Evolutionary conservation across 2,797 vertebrate genomes (phyloP).

Genomic region (Amazona ochrocephala): DNA sequence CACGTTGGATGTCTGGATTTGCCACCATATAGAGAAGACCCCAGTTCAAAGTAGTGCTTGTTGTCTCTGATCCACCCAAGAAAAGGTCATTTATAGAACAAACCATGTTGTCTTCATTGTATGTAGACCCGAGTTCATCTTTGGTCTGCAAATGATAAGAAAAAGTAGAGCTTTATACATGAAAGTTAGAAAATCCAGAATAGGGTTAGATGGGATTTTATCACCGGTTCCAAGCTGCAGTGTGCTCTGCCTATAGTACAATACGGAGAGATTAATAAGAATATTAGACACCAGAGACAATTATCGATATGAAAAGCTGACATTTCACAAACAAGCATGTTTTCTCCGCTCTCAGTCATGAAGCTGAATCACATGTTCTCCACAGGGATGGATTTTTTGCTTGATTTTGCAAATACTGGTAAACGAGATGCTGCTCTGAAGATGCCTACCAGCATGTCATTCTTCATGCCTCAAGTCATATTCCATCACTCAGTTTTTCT

Average conservation of each 20-base stretch:
- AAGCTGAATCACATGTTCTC: background rate
- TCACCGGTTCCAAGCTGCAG: background rate
- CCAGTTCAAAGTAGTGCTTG: conserved; percentile 69
- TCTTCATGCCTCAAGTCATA: background rate
- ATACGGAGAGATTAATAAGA: background rate
- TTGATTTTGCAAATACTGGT: background rate
- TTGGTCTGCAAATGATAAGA: conserved; percentile 24
- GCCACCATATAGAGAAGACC: conserved; percentile 60
- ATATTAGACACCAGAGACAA: background rate
- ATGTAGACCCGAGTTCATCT: conserved; percentile 52
- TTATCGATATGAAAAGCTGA: background rate
- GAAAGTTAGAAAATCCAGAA: background rate
- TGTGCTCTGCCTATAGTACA: background rate
- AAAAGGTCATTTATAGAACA: conserved; percentile 67
- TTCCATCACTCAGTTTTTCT: background rate
- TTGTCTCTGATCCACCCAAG: conserved; percentile 70
- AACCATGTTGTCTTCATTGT: conserved; percentile 70
- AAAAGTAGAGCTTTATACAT: background rate
- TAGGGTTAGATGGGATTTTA: background rate
- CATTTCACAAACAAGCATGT: background rate
- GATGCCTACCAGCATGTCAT: background rate
- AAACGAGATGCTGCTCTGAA: background rate
- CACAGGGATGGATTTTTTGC: background rate
- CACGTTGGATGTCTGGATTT: conserved; percentile 53
- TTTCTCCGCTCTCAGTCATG: background rate